Evolutionary conservation across 1,140 invertebrate species (phyloP).

Genomic region (Hycleus phaleratus): DNA sequence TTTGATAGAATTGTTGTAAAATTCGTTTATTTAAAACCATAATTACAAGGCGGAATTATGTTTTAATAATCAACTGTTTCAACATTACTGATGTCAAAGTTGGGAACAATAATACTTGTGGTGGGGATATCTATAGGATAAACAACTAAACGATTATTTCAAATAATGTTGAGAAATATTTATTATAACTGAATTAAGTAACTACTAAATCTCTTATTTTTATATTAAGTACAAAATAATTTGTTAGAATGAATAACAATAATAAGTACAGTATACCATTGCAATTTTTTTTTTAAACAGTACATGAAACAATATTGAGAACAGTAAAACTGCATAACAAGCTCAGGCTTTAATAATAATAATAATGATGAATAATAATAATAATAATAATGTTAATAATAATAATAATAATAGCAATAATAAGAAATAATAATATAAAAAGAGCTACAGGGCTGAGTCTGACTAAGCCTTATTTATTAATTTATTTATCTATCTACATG

Average conservation of each 20-base stretch:
- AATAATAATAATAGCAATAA: constrained; percentile 1
- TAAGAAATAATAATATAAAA: neutral
- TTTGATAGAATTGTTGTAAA: neutral
- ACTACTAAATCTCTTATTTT: constrained; percentile 10
- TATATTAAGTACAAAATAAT: constrained; percentile 19
- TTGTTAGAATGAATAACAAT: constrained; percentile 14
- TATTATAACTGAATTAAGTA: constrained; percentile 19
- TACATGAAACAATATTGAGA: constrained; percentile 5
- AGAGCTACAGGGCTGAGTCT: neutral
- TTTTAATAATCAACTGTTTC: no score
- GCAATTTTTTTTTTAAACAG: constrained; percentile 5
- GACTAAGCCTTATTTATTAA: constrained; percentile 3
- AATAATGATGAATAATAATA: neutral
- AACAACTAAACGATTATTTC: no score
- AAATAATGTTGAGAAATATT: constrained; percentile 17
- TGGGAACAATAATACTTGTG: no score
- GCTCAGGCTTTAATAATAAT: neutral
- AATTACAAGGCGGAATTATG: no score
- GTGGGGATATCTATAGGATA: no score
- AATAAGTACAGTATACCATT: constrained; percentile 13
- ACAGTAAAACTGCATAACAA: constrained; percentile 11
- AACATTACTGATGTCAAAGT: no score
- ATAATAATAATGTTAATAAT: neutral
- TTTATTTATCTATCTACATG: neutral
- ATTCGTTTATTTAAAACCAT: no score